Base-by-base conservation (phyloP, 2,888 invertebrate species). In the Ornithoptera priamus region DNA sequence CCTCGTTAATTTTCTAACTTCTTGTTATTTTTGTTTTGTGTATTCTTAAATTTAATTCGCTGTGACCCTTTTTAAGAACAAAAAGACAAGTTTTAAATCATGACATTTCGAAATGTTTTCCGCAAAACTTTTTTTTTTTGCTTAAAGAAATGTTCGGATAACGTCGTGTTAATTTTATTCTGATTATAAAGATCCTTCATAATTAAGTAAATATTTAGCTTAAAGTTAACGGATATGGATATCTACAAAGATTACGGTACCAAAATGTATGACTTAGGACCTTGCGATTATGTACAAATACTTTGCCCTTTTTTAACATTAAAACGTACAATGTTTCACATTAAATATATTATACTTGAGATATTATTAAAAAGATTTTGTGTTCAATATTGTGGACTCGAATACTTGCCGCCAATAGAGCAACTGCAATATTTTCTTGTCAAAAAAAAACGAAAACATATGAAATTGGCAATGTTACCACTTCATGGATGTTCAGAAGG, bases 401-500 rank as follows among this genome's bases (percentile, higher is more conserved):
- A 57, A 61, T 39, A 62, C 24, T 24, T 46, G 59, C 58, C 17
- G 30, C 39, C 5, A 22, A 65, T 65, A 22, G 15, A 65, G 56
- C 60, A 15, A n/a, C 17, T 36, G 50, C 53, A 57, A 57, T 20
- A 39, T 30, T 60, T 69, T 65, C 60, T 69, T 57, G 61, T 39
- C 61, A 65, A 62, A 68, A 65, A 69, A 46, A 65, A 69, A 46
- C 46, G 46, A 12, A 56, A 56, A 65, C 39, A 72, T 68, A 70
- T 65, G 65, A 70, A 75, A 73, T 75, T 71, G 73, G 69, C 72
- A 56, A 72, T 68, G 72, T 72, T 73, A 72, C 66, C 73, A 72
- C 68, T 71, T 70, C 75, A 76, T 77, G 75, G 76, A 75, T 76
- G 78, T 76, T 71, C 78, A 76, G 78, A 75, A 77, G 75, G 72